phyloP scores from a whole-genome alignment of 2,113 vertebrate genomes.

The Salvator merianae region DNA sequence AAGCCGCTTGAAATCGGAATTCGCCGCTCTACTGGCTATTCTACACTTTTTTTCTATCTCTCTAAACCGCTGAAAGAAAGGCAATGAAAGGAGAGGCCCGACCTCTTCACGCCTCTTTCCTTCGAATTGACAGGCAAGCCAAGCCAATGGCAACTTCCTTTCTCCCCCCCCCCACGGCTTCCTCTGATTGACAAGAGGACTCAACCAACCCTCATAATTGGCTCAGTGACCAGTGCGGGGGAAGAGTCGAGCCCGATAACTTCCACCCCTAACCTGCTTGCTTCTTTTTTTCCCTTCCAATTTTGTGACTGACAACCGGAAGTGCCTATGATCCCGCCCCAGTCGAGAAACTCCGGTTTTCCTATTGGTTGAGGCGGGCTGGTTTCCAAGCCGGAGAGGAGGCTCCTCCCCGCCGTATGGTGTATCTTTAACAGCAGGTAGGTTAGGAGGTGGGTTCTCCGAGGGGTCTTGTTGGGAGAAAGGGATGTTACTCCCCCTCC shows the following conservation, averaged over 20 bases:
- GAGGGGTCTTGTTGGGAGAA: background rate
- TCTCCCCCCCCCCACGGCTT: no score
- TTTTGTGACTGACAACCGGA: background rate
- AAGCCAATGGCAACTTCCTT: background rate
- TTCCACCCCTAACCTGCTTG: background rate
- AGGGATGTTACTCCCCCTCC: background rate
- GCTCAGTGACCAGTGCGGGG: no score
- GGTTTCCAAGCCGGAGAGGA: background rate
- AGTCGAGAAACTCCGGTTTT: no score
- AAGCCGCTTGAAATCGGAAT: no score
- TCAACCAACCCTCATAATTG: background rate
- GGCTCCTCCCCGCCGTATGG: background rate
- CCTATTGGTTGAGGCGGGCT: background rate
- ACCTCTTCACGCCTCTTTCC: background rate
- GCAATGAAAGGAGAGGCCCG: no score
- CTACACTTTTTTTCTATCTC: background rate
- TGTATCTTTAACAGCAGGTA: constrained; percentile 9
- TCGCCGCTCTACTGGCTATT: no score
- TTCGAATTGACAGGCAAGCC: background rate
- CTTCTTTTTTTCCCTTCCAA: background rate
- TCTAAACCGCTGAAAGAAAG: background rate
- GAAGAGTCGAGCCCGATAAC: background rate
- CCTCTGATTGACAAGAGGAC: background rate
- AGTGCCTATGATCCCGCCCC: background rate
- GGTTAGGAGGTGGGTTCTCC: background rate